phyloP scores from a whole-genome alignment of 2,888 invertebrate genomes.

The Macrosiphum euphorbiae region DNA sequence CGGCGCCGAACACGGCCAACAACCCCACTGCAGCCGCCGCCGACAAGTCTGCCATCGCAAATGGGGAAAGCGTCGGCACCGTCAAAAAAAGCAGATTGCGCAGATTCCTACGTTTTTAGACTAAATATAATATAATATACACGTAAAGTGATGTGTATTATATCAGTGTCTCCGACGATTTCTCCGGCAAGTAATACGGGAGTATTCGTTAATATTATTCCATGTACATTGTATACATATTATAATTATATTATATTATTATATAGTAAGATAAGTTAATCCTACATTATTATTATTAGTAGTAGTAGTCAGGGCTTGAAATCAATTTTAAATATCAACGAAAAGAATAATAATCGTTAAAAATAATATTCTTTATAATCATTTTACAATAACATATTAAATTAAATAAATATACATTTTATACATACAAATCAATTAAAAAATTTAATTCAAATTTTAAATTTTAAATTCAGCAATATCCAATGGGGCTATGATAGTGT shows the following conservation, averaged over 20 bases:
- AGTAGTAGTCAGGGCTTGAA: not conserved
- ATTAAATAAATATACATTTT: no score
- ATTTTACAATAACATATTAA: not conserved
- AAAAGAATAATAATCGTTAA: no score
- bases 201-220: not conserved
- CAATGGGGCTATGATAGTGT: not conserved
- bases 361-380: not conserved
- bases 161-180: not conserved
- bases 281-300: not conserved
- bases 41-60: not conserved
- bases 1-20: not conserved
- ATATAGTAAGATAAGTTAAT: not conserved
- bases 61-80: no score
- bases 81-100: not conserved
- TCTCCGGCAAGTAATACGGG: not conserved
- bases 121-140: not conserved
- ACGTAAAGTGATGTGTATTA: not conserved
- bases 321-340: not conserved
- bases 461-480: not conserved
- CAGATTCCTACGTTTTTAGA: not conserved
- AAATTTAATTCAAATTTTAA: not conserved
- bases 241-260: not conserved
- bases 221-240: not conserved
- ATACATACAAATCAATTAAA: not conserved
- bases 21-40: no score